Evolutionary conservation across 2,888 invertebrate species (phyloP).

Genomic region (Syrphus vitripennis): DNA sequence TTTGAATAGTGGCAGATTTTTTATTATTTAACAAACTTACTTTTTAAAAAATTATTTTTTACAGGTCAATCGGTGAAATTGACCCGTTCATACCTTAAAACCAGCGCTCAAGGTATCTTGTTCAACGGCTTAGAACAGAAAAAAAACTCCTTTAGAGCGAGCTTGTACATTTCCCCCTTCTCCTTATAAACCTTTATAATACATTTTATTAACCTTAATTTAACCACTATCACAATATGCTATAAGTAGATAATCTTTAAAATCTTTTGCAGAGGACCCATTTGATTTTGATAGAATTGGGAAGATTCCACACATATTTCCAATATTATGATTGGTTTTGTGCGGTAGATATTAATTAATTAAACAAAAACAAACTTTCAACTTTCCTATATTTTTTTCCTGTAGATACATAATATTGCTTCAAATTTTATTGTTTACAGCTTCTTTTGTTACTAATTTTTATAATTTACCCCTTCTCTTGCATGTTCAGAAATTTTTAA

Average conservation of each 20-base stretch:
- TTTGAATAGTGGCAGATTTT: not conserved
- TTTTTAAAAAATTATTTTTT: too few relatives aligned
- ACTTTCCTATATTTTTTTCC: not conserved
- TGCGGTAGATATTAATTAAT: not conserved
- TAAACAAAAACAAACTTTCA: not conserved
- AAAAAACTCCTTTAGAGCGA: conserved; percentile 3
- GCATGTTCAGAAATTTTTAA: not conserved
- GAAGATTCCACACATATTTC: too few relatives aligned
- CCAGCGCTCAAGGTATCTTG: conserved; percentile 79
- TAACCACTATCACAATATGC: not conserved
- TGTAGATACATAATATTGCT: conserved; percentile 2
- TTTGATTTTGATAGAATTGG: not conserved
- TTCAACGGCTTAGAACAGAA: conserved; percentile 34
- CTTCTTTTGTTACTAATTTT: not conserved
- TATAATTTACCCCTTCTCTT: not conserved
- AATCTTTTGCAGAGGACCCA: not conserved
- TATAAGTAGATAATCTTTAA: not conserved
- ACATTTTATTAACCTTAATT: not conserved
- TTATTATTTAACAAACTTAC: conserved; percentile 35
- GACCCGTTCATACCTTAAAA: conserved; percentile 79
- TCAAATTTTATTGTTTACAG: not conserved
- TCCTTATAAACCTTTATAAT: not conserved
- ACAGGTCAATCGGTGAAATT: conserved; percentile 76
- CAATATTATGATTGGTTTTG: not conserved
- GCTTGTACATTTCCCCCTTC: conserved; percentile 16